Conservation (phyloP, 2,888 invertebrate species). For the Urechis unicinctus region DNA sequence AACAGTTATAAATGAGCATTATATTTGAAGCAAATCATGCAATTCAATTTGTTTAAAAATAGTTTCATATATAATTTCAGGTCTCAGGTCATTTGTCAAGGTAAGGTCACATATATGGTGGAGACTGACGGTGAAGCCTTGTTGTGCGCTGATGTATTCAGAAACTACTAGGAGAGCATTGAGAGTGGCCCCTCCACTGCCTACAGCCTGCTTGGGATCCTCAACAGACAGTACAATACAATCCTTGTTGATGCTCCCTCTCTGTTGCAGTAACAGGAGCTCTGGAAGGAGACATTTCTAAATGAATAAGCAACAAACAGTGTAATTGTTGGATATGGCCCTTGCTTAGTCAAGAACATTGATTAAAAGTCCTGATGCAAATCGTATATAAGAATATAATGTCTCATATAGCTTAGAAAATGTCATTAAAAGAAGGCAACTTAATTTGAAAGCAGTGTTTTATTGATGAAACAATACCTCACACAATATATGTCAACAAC, state of each 20-base stretch:
- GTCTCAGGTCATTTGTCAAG: not conserved
- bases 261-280: constrained; percentile 37
- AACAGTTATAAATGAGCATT: not conserved
- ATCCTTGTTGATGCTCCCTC: constrained; percentile 38
- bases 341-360: no score
- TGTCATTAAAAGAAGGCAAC: not conserved
- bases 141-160: constrained; percentile 52
- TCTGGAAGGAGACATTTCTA: constrained; percentile 26
- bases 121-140: constrained; percentile 46
- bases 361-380: no score
- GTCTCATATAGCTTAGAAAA: not conserved
- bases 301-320: not conserved
- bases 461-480: no score
- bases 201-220: constrained; percentile 49
- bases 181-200: constrained; percentile 55
- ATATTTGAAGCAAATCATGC: not conserved
- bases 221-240: constrained; percentile 52
- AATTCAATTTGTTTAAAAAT: not conserved
- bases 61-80: not conserved
- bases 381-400: not conserved
- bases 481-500: no score
- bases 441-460: no score
- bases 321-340: no score
- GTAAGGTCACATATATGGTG: not conserved
- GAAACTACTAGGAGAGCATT: constrained; percentile 54